Percentiles rank a stretch among this genome's conserved stretches.
These are phyloP conservation scores for Odocoileus hemionus DNA, from an alignment of 2,113 vertebrate genomes.

Conservation along the genomic window DNA sequence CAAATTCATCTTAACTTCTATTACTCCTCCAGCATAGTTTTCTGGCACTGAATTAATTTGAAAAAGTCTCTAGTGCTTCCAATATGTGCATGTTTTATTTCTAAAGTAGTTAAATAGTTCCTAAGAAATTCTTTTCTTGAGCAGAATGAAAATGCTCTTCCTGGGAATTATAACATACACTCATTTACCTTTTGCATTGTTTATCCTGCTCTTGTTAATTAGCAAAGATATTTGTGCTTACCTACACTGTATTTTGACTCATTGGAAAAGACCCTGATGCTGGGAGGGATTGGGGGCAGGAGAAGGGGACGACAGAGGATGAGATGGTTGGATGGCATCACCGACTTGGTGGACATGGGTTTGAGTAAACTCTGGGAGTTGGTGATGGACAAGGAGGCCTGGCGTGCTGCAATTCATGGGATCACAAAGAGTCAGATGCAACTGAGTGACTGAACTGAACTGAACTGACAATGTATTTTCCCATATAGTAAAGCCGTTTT, in stretches of 20 bases:
- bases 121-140: background rate
- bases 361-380: no score
- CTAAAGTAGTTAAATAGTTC: background rate
- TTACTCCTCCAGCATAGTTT: background rate
- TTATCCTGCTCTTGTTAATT: background rate
- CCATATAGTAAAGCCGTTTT: background rate
- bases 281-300: no score
- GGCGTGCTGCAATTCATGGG: no score
- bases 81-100: background rate
- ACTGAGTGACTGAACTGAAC: no score
- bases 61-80: background rate
- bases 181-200: background rate
- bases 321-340: no score
- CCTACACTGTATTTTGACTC: background rate
- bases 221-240: background rate
- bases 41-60: slow-evolving; percentile 2
- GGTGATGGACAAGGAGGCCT: no score
- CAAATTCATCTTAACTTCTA: background rate
- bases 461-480: background rate
- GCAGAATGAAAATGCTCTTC: background rate
- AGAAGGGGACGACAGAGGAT: no score
- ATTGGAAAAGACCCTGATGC: no score
- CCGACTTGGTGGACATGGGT: no score
- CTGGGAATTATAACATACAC: background rate
- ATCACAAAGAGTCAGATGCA: no score